phyloP scores from a whole-genome alignment of 2,113 vertebrate genomes.

The Dryoscopus gambensis region DNA sequence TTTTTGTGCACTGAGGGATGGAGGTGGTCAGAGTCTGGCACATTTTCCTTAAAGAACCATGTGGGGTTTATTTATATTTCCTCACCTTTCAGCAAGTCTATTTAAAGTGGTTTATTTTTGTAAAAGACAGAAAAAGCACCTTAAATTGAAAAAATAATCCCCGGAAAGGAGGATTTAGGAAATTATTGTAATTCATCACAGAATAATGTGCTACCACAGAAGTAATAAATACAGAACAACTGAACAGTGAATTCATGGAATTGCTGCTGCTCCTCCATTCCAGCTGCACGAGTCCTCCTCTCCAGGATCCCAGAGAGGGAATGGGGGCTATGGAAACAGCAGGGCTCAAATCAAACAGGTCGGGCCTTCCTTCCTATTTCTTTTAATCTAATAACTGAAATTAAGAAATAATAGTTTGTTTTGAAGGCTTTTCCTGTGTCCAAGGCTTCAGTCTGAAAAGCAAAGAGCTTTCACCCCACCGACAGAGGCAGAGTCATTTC shows the following conservation, averaged over 20 bases:
- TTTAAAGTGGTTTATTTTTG: not conserved
- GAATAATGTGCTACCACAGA: not conserved
- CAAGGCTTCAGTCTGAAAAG: not conserved
- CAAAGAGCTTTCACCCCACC: not conserved
- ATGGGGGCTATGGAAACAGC: not conserved
- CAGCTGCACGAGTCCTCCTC: rapidly evolving
- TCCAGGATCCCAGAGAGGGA: not conserved
- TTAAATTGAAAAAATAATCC: not conserved
- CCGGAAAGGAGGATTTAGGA: not conserved
- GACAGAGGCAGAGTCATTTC: not conserved
- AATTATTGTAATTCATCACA: not conserved
- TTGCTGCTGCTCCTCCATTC: not conserved
- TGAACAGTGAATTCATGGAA: not conserved
- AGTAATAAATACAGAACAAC: not conserved
- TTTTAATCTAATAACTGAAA: not conserved
- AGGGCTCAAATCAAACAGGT: not conserved
- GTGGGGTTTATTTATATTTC: not conserved
- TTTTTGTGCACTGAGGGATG: not conserved
- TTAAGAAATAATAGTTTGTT: not conserved
- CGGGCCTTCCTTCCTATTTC: not conserved
- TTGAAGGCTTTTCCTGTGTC: not conserved
- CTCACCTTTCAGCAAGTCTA: not conserved
- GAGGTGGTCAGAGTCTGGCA: not conserved
- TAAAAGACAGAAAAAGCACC: not conserved
- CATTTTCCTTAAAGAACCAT: not conserved